phyloP scores from a whole-genome alignment of 2,888 invertebrate species.

The Agrenia bidenticulata region DNA sequence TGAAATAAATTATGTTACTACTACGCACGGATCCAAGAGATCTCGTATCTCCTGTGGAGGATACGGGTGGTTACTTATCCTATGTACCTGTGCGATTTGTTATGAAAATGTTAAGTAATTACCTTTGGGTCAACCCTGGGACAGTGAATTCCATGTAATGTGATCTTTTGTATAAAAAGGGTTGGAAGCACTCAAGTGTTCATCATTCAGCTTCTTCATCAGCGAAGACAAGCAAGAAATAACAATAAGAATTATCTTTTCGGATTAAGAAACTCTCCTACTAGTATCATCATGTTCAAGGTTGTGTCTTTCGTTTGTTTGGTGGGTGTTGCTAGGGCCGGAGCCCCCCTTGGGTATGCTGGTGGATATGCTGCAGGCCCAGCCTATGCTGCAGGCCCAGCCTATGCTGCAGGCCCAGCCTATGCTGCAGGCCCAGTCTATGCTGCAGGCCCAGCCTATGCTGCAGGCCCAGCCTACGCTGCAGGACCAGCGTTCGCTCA shows the following conservation, averaged over 20 bases:
- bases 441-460: not conserved
- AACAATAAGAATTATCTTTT: too few relatives aligned
- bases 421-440: constrained; percentile 1
- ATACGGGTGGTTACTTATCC: too few relatives aligned
- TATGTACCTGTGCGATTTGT: too few relatives aligned
- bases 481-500: constrained; percentile 3
- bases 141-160: not conserved
- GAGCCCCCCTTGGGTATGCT: constrained; percentile 18
- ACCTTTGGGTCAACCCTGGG: not conserved
- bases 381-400: constrained; percentile 1
- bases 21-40: too few relatives aligned
- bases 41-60: too few relatives aligned
- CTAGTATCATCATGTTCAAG: constrained; percentile 13
- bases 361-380: not conserved
- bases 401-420: not conserved
- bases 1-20: too few relatives aligned
- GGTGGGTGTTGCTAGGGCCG: constrained; percentile 24
- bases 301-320: constrained; percentile 25
- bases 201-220: constrained; percentile 11
- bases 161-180: constrained; percentile 14
- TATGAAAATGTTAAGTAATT: too few relatives aligned
- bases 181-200: not conserved
- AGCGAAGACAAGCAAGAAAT: not conserved
- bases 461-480: not conserved
- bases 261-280: too few relatives aligned